Conservation (phyloP, 2,888 invertebrate genomes). For the Dynastes grantii region DNA sequence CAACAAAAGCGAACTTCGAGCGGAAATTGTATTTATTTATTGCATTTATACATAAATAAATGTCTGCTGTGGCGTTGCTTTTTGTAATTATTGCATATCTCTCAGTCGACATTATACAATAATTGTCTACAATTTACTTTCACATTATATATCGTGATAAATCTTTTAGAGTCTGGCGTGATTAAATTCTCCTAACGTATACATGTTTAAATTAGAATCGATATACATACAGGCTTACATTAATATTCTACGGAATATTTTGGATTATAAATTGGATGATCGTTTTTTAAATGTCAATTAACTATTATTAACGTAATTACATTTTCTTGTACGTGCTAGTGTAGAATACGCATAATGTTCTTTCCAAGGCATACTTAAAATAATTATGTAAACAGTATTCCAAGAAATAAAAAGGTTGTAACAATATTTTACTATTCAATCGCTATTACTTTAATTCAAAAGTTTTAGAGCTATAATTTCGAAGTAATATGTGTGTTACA, state of each 20-base stretch:
- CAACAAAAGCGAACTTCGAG: neutral
- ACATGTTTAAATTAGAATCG: slow-evolving; percentile 1
- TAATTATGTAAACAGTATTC: too few species aligned
- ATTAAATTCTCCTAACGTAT: slow-evolving; percentile 4
- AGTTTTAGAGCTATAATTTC: too few species aligned
- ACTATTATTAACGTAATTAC: too few species aligned
- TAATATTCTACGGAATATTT: neutral
- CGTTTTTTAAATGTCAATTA: too few species aligned
- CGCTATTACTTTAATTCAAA: too few species aligned
- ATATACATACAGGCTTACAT: neutral
- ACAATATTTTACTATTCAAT: too few species aligned
- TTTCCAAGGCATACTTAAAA: too few species aligned
- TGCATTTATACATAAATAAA: slow-evolving; percentile 8
- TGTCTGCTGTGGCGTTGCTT: neutral
- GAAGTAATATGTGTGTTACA: too few species aligned
- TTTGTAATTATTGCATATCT: slow-evolving; percentile 25
- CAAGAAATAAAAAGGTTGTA: too few species aligned
- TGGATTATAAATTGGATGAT: neutral
- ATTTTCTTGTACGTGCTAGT: too few species aligned
- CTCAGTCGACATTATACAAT: slow-evolving; percentile 9
- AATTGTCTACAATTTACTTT: slow-evolving; percentile 27
- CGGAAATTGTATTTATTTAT: slow-evolving; percentile 19
- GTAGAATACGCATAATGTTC: too few species aligned
- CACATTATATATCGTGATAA: slow-evolving; percentile 17
- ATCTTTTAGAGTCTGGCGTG: neutral